Evolutionary conservation across 1,140 invertebrate genomes (phyloP), one percentile per base, ranked within the genome.

Genomic region (Calliopsis andreniformis): DNA sequence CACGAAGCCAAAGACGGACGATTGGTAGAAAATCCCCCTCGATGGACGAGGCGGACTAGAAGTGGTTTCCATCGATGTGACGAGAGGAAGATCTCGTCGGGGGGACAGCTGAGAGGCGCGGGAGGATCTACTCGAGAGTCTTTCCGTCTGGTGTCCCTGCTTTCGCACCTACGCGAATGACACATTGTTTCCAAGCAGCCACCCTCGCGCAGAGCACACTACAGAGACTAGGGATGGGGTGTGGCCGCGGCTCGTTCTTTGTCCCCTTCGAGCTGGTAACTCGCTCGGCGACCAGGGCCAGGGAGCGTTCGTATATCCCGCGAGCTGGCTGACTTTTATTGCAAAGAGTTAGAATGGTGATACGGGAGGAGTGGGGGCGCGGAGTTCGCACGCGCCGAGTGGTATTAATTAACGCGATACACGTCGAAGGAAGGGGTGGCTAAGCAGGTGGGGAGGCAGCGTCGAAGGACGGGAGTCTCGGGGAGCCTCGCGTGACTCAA

Each of bases 181-280:
- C 72, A 85, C 84, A 85, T 86, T 86, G 86, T 87, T 71, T 85
- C 71, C 73, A 51, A 78, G 47, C 61, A 30, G 14, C 49, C 83
- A 85, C 83, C 66, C 70, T 75, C 76, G 61, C 64, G 39, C 20
- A 59, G 66, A 71, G 56, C 69, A 45, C 16, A n/a, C 23, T 23
- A 45, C 30, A 39, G 45, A 42, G 43, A 23, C 30, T 42, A 16
- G 3, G 56, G 23, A 25, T 35, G 49, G 80, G 80, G 79, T 83
- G 80, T 70, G 76, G 69, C 56, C 81, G 59, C 56, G 67, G 14
- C 58, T 79, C 73, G 53, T 62, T 71, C 68, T 68, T 78, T 39
- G 32, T 51, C 39, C 58, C 25, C 35, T 63, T 70, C 23, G n/a
- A 14, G 62, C 68, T 39, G 35, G 35, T 49, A 78, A 71, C 49